Percentiles rank a stretch among this genome's conserved stretches.
Evolutionary conservation across 2,113 vertebrate species (phyloP).

Genomic region (Stegostoma tigrinum): DNA sequence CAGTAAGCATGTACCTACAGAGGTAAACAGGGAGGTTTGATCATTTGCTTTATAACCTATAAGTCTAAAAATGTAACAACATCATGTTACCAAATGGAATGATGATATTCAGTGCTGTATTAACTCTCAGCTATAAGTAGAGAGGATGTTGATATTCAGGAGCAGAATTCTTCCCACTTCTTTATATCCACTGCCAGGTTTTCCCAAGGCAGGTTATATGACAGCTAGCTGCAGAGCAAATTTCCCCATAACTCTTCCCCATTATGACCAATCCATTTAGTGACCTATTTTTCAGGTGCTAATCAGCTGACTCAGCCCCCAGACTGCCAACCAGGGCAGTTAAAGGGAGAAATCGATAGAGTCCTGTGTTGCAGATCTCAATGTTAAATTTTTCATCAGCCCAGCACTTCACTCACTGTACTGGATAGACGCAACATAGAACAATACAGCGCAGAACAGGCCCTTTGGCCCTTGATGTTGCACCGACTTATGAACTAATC

Average conservation of each 20-base stretch:
- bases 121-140: neutral
- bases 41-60: neutral
- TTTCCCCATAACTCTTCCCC: neutral
- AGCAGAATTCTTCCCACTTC: neutral
- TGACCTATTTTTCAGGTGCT: neutral
- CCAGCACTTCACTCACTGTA: neutral
- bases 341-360: neutral
- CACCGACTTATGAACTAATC: no score
- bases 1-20: conserved; percentile 74
- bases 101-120: neutral
- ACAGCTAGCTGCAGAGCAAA: neutral
- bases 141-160: neutral
- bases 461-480: no score
- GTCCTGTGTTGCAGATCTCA: neutral
- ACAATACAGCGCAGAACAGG: no score
- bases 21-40: conserved; percentile 58
- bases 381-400: neutral
- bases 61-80: neutral
- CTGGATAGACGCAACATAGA: no score
- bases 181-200: neutral
- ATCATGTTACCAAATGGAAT: neutral
- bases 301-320: neutral
- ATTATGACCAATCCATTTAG: neutral
- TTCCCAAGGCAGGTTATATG: neutral
- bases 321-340: neutral